These are phyloP conservation scores for Embidobia sp. DNA, from an alignment of 2,888 invertebrate species.

Conservation along the genomic window DNA sequence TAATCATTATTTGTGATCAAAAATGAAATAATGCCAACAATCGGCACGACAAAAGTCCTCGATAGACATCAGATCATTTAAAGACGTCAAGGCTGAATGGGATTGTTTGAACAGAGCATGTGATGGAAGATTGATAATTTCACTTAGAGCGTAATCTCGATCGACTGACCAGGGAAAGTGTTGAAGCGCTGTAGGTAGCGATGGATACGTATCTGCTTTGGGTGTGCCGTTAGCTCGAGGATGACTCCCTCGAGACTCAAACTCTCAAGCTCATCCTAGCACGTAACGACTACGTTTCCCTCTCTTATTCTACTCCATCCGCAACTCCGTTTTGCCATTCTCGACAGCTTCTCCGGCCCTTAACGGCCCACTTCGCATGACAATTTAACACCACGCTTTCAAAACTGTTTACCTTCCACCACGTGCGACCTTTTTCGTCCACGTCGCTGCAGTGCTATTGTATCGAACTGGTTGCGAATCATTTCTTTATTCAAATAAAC, in stretches of 20 bases:
- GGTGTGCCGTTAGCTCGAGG: constrained; percentile 75
- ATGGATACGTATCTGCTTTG: constrained; percentile 74
- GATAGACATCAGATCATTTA: constrained; percentile 28
- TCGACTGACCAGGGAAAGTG: constrained; percentile 68
- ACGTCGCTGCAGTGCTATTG: not conserved
- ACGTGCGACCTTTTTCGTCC: constrained; percentile 43
- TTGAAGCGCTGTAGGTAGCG: constrained; percentile 57
- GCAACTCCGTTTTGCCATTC: constrained; percentile 68
- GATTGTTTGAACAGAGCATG: constrained; percentile 29
- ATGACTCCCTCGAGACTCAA: constrained; percentile 76
- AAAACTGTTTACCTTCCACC: constrained; percentile 63
- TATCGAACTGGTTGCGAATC: constrained; percentile 23
- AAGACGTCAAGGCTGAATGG: constrained; percentile 33
- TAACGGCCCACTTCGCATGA: constrained; percentile 71
- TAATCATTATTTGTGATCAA: constrained; percentile 9
- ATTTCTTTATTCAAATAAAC: constrained; percentile 45
- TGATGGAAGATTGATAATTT: constrained; percentile 70
- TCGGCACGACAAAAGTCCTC: constrained; percentile 3
- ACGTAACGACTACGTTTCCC: constrained; percentile 75
- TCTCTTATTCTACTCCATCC: constrained; percentile 69
- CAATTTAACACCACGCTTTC: constrained; percentile 68
- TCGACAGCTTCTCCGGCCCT: constrained; percentile 67
- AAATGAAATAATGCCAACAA: not conserved
- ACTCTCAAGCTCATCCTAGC: constrained; percentile 78
- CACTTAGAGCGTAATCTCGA: constrained; percentile 67